Base-by-base conservation (phyloP, 2,888 invertebrate species). In the Esperia sulphurella region DNA sequence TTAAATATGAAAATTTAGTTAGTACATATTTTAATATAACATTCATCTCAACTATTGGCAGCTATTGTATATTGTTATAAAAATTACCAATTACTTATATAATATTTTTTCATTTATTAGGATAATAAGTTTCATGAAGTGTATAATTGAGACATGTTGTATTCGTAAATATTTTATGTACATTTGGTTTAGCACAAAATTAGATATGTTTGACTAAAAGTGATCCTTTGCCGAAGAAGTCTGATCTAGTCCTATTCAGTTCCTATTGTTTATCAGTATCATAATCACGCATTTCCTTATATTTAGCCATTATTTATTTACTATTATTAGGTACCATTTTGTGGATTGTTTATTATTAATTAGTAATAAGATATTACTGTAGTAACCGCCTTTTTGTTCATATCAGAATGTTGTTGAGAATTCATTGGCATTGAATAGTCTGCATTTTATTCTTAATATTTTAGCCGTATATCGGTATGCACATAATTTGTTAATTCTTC, bases 21-120 rank as follows among this genome's bases (percentile, higher is more conserved):
- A n/a, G n/a, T 63, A 69, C 62, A 60, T 66, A 52, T 52, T 59
- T 61, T 53, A 54, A 62, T 63, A 65, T 71, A 59, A 68, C 68
- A 71, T 64, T 66, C 68, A 75, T 79, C 71, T 79, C 75, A 71
- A 79, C 68, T 75, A 69, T 75, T 69, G 81, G 84, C 86, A 87
- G 86, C 84, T 85, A 85, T 71, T 75, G 64, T 70, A 68, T 71
- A 73, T 63, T 71, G 46, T 55, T 55, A 45, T 46, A 51, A 54
- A 53, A 48, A 49, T 56, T 55, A 52, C 46, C 51, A 50, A 48
- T 51, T 48, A 21, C 21, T 2, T 21, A 51, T 48, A 48, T 53
- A 49, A 48, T 52, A 50, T 55, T 60, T 59, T 49, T 55, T 61
- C 46, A 47, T 46, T 12, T 46, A 46, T 46, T 48, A 48, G 45